Percentiles rank a stretch among this genome's conserved stretches.
Evolutionary conservation across 2,797 vertebrate species (phyloP).

Genomic region (Rhinophrynus dorsalis): DNA sequence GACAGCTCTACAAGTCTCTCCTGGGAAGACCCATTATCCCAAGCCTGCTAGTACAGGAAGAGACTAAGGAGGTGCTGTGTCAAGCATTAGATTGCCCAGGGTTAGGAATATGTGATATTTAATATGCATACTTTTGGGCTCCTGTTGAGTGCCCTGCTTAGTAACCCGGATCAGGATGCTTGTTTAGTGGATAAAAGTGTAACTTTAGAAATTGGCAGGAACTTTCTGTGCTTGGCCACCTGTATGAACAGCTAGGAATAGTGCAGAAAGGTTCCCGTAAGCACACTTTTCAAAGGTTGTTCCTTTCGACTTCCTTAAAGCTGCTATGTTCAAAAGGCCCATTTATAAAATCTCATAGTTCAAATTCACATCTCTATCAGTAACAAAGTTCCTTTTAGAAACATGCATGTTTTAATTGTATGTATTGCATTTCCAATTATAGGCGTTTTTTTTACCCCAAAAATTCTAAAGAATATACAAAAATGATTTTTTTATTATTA

Average conservation of each 20-base stretch:
- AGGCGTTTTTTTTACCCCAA: no score
- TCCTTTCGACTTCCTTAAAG: conserved; percentile 63
- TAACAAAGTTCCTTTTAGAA: conserved; percentile 47
- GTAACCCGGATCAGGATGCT: conserved; percentile 76
- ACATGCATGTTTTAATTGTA: no score
- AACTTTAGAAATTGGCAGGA: conserved; percentile 90
- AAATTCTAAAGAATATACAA: no score
- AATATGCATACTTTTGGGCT: conserved; percentile 65
- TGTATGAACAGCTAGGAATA: conserved; percentile 73
- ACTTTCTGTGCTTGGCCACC: conserved; percentile 76
- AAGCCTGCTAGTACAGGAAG: conserved; percentile 68
- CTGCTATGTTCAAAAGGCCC: conserved; percentile 64
- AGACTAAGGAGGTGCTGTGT: conserved; percentile 61
- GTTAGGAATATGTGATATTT: conserved; percentile 72
- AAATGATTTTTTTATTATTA: no score
- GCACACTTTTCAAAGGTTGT: conserved; percentile 62
- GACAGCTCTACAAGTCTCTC: conserved; percentile 66
- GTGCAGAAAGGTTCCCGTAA: conserved; percentile 65
- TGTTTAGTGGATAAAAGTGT: conserved; percentile 87
- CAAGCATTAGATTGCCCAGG: conserved; percentile 62
- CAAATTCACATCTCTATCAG: conserved; percentile 60
- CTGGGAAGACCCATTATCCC: conserved; percentile 68
- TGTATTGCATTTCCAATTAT: no score
- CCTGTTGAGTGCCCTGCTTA: conserved; percentile 72
- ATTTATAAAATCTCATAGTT: conserved; percentile 59